phyloP scores from a whole-genome alignment of 2,888 invertebrate species.

The Cephus pygmeus region DNA sequence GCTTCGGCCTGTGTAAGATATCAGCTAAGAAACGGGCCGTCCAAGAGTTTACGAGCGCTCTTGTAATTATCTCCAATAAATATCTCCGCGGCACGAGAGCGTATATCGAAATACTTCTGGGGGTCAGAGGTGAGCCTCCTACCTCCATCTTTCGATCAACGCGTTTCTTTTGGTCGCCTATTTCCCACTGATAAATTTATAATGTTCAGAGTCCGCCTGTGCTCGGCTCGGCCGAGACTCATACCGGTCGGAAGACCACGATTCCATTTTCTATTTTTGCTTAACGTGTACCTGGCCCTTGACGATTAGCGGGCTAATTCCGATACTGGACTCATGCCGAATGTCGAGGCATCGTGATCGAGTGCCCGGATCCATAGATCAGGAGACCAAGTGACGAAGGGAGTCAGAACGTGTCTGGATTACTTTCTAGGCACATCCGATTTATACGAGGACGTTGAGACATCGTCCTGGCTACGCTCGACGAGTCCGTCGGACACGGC shows the following conservation, averaged over 20 bases:
- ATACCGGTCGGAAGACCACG: not conserved
- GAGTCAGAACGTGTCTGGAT: not conserved
- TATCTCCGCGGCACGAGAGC: constrained; percentile 64
- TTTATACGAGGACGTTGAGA: constrained; percentile 47
- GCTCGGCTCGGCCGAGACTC: constrained; percentile 5
- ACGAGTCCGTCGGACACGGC: constrained; percentile 46
- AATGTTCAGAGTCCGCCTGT: constrained; percentile 41
- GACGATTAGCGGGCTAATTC: constrained; percentile 14
- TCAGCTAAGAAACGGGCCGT: constrained; percentile 58
- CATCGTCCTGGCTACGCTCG: constrained; percentile 53
- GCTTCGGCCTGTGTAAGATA: constrained; percentile 55
- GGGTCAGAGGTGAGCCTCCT: constrained; percentile 58
- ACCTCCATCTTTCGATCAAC: constrained; percentile 63
- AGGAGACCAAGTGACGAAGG: not conserved
- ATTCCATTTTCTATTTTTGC: not conserved
- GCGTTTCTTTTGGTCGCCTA: constrained; percentile 55
- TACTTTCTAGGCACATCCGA: constrained; percentile 27
- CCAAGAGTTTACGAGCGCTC: constrained; percentile 64
- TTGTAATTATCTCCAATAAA: constrained; percentile 66
- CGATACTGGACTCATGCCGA: not conserved
- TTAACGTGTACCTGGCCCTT: not conserved
- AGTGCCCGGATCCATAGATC: not conserved
- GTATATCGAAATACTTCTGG: constrained; percentile 60
- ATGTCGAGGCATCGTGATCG: constrained; percentile 9
- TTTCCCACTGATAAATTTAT: constrained; percentile 60